Evolutionary conservation across 2,113 vertebrate species (phyloP).

Genomic region (Anseranas semipalmata): DNA sequence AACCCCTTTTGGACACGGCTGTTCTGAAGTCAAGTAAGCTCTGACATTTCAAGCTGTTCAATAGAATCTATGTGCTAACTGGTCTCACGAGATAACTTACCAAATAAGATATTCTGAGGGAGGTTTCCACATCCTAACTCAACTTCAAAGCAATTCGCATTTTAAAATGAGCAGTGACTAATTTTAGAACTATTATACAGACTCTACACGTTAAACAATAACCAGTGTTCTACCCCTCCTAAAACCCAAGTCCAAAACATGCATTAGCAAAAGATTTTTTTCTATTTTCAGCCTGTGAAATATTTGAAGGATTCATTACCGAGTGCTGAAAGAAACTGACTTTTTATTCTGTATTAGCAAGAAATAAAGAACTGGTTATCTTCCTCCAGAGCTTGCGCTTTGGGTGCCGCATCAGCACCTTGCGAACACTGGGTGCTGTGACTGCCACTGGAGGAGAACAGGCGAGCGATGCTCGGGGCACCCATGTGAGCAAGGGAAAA

Average conservation of each 20-base stretch:
- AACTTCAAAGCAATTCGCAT: not conserved
- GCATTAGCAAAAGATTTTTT: not conserved
- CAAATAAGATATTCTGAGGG: not conserved
- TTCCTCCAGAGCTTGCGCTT: not conserved
- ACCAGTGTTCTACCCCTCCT: not conserved
- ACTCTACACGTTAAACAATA: not conserved
- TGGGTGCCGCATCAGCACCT: not conserved
- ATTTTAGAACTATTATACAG: not conserved
- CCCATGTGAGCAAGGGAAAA: not conserved
- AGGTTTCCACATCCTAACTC: not conserved
- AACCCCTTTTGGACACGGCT: not conserved
- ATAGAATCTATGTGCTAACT: not conserved
- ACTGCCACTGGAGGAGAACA: not conserved
- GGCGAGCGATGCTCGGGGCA: not conserved
- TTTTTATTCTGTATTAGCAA: not conserved
- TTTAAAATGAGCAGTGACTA: not conserved
- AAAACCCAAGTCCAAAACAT: not conserved
- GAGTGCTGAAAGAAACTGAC: not conserved
- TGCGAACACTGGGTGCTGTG: not conserved
- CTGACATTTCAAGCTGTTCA: not conserved
- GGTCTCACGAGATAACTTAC: not conserved
- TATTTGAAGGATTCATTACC: not conserved
- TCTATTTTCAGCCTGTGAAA: not conserved
- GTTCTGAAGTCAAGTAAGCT: not conserved
- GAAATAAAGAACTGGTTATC: not conserved